Conservation (phyloP, 1,140 invertebrate genomes). For the Delia radicum region DNA sequence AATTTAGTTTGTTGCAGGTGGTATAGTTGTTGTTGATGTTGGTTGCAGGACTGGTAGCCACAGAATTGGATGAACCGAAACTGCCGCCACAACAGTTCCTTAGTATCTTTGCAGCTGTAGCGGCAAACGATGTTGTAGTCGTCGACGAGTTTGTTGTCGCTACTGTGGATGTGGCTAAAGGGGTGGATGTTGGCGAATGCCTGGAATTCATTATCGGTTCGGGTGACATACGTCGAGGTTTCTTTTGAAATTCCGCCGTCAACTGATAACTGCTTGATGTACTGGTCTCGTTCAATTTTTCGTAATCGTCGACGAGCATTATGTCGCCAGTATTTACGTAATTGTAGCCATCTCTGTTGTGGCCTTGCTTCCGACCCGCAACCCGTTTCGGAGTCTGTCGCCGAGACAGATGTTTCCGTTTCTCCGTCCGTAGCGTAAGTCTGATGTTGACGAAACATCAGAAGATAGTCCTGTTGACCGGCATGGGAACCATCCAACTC, state of each 20-base stretch:
- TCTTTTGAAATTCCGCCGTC: not conserved
- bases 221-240: not conserved
- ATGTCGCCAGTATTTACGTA: slow-evolving; percentile 46
- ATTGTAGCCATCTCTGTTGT: slow-evolving; percentile 40
- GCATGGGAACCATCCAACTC: slow-evolving; percentile 37
- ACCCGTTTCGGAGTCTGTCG: slow-evolving; percentile 35
- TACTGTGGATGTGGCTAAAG: slow-evolving; percentile 24
- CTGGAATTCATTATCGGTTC: not conserved
- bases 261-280: slow-evolving; percentile 17
- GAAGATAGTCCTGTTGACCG: not conserved
- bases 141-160: slow-evolving; percentile 25
- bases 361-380: slow-evolving; percentile 3
- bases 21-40: slow-evolving; percentile 20
- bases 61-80: slow-evolving; percentile 8
- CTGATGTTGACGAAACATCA: slow-evolving; percentile 27
- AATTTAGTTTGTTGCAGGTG: not conserved
- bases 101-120: slow-evolving; percentile 40
- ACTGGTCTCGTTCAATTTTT: slow-evolving; percentile 15
- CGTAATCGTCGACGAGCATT: slow-evolving; percentile 38
- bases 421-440: slow-evolving; percentile 20
- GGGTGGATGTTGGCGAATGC: not conserved
- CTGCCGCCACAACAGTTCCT: slow-evolving; percentile 48
- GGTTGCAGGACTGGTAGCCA: not conserved
- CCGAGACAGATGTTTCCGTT: slow-evolving; percentile 30
- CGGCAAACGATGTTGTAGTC: slow-evolving; percentile 33